Evolutionary conservation across 1,140 invertebrate species (phyloP).

Genomic region (Drosophila eugracilis): DNA sequence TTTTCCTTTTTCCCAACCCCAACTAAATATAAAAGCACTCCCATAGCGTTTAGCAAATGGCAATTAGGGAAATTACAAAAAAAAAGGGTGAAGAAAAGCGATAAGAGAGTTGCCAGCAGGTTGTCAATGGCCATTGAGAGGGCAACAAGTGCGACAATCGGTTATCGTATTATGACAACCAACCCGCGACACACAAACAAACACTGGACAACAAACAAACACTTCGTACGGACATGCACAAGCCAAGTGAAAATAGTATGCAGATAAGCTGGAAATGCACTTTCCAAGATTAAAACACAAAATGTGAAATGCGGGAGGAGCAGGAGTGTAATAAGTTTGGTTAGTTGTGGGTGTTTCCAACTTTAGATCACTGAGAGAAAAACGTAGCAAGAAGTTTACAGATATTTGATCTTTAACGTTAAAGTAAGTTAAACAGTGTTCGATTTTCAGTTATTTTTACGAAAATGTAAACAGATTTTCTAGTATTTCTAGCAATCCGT

Average conservation of each 20-base stretch:
- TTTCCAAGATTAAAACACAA: conserved; percentile 39
- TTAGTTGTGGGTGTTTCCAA: conserved; percentile 14
- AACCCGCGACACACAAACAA: conserved; percentile 32
- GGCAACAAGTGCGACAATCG: conserved; percentile 23
- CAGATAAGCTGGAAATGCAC: conserved; percentile 43
- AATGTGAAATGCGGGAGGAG: conserved; percentile 26
- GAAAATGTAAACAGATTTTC: no score
- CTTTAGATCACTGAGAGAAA: conserved; percentile 5
- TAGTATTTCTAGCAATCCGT: no score
- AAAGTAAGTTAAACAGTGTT: no score
- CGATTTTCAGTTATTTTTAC: no score
- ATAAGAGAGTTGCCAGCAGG: conserved; percentile 12
- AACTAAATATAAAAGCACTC: no score
- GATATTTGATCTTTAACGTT: no score
- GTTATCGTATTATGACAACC: conserved; percentile 14
- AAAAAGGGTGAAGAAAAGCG: conserved; percentile 16
- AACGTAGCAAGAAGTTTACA: background rate
- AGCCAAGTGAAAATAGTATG: conserved; percentile 23
- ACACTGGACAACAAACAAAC: conserved; percentile 25
- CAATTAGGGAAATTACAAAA: conserved; percentile 64
- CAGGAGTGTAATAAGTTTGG: conserved; percentile 2
- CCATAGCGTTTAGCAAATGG: no score
- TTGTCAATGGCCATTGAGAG: conserved; percentile 11
- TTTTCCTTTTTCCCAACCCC: no score
- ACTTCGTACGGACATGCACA: conserved; percentile 4